Evolutionary conservation across 2,888 invertebrate species (phyloP), one percentile per base, ranked within the genome.

Genomic region (Synergus itoensis): DNA sequence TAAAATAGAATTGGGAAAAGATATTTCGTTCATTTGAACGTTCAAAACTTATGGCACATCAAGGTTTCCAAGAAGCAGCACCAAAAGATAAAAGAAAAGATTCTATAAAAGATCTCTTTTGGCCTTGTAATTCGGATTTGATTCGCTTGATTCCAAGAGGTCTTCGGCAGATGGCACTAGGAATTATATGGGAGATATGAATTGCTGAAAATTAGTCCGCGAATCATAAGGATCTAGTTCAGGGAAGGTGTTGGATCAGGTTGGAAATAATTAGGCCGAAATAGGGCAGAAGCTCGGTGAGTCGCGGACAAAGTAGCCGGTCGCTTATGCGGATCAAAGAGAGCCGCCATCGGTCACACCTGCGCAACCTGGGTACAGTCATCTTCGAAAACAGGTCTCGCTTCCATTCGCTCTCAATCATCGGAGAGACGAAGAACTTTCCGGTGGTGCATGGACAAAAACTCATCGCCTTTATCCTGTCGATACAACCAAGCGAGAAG

Each of bases 291-390:
- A 73, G 80, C 77, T 76, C 85, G 85, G 84, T 85, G 86, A 86
- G 85, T 84, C 86, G 84, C 84, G 89, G 89, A 91, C 91, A 91
- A 90, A 90, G 91, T 90, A 90, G 90, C 88, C 88, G 87, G 87
- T 89, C 88, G 87, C 87, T 88, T 83, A 87, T 86, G 88, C 85
- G 88, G 91, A 92, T 92, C 91, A 92, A 92, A 92, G 91, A 87
- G 86, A 78, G 87, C 92, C 91, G 92, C 89, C 91, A 89, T 90
- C 90, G 90, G 90, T 90, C 90, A 92, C 92, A 92, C 91, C 91
- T 92, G 92, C 91, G 89, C 90, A 88, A 88, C 90, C 86, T 83
- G 85, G 84, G 84, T 91, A 91, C 91, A 91, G 88, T 90, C 90
- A 89, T 80, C 81, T 77, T 81, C 81, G 87, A 91, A 91, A 90